Evolutionary conservation across 2,888 invertebrate species (phyloP), one percentile per base, ranked within the genome.

Genomic region (Dorcus parallelipipedus): DNA sequence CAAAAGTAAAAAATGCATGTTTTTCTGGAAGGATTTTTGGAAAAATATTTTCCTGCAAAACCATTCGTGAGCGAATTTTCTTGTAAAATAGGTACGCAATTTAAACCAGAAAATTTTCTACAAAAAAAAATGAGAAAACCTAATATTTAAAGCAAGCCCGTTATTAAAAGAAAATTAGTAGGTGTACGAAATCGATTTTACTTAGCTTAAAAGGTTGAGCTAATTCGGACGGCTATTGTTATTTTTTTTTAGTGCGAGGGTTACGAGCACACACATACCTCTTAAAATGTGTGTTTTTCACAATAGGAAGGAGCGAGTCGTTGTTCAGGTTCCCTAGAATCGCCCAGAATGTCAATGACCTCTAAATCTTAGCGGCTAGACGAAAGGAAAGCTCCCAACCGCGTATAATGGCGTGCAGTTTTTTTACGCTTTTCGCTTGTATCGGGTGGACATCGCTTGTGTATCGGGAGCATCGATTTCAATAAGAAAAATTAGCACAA

Each of bases 321-420:
- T 55, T 9, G 54, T 50, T 52, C 54, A 49, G 58, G 49, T 54
- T 49, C 54, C 58, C 58, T 54, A 58, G 58, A 54, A 58, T 54
- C 58, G 53, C 49, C 14, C 58, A 41, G 54, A 55, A 48, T 57
- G 62, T 62, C 62, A 62, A 45, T 60, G 62, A 62, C 55, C 62
- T 60, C 53, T 56, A 62, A 58, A 62, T 63, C 60, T 63, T 61
- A 52, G 59, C 54, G 55, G 52, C 58, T 61, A 61, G 57, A 61
- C 58, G 61, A 58, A 61, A 61, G 52, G 61, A 61, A 61, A 61
- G 61, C 58, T 55, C 51, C 55, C 54, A 61, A 52, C 55, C 52
- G 56, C 56, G 54, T 50, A 58, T 58, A 61, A 58, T 61, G 61
- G 58, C 61, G 58, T 55, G 58, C 58, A 58, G 26, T 61, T 58